These are phyloP conservation scores for Sebastes flavidus DNA, from an alignment of 2,797 vertebrate genomes.

Conservation along the genomic window DNA sequence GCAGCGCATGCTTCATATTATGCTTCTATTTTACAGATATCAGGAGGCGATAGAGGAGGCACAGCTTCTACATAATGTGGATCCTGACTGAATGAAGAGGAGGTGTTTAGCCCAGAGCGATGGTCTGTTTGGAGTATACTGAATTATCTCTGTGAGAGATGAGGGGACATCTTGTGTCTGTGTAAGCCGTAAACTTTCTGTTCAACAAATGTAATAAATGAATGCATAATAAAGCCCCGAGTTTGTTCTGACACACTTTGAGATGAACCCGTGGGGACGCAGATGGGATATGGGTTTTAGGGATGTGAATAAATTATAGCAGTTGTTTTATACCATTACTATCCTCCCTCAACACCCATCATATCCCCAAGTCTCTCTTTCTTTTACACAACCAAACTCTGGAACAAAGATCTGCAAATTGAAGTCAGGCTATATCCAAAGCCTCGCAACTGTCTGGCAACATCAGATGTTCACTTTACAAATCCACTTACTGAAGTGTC, in stretches of 20 bases:
- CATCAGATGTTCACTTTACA: slow-evolving; percentile 41
- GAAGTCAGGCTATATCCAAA: neutral
- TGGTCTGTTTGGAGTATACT: slow-evolving; percentile 30
- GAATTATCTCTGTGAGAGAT: slow-evolving; percentile 50
- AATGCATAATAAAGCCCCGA: slow-evolving; percentile 67
- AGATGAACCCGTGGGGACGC: slow-evolving; percentile 64
- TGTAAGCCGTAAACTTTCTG: slow-evolving; percentile 58
- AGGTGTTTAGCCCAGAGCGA: slow-evolving; percentile 38
- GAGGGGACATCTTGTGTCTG: slow-evolving; percentile 48
- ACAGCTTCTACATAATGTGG: slow-evolving; percentile 23
- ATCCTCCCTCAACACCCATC: slow-evolving; percentile 50
- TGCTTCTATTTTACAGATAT: slow-evolving; percentile 3
- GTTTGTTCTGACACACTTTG: slow-evolving; percentile 71
- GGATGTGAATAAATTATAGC: slow-evolving; percentile 75
- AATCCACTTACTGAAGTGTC: slow-evolving; percentile 39
- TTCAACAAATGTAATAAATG: slow-evolving; percentile 63
- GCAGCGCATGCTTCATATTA: slow-evolving; percentile 9
- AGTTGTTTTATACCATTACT: slow-evolving; percentile 69
- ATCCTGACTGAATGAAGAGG: slow-evolving; percentile 16
- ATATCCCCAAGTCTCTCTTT: slow-evolving; percentile 34
- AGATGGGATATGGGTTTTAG: slow-evolving; percentile 74
- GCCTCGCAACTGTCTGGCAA: slow-evolving; percentile 12
- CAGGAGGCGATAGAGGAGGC: neutral
- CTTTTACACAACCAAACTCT: slow-evolving; percentile 23
- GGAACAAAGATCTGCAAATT: slow-evolving; percentile 41